Base-by-base conservation (phyloP, 2,113 vertebrate species). In the Corythoichthys intestinalis region DNA sequence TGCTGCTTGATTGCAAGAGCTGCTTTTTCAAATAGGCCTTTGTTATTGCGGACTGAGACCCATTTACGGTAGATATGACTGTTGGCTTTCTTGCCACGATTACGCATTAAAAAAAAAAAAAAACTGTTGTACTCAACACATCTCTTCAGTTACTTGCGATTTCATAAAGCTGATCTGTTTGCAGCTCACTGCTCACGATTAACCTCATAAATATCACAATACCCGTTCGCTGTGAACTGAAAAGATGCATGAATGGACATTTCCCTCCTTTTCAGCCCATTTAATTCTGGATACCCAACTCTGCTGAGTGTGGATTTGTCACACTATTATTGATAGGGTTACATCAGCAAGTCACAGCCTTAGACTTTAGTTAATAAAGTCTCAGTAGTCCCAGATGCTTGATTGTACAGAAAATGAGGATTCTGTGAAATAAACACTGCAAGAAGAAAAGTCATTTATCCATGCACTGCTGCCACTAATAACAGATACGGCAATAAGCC, bases 281-380 rank as follows among this genome's bases (percentile, higher is more conserved):
- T 20, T 17, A 69, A 28, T 28, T 28, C 46, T 73, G 41, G 69
- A 39, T 60, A 71, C 47, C 53, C 35, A n/a, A 37, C 35, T 65
- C 49, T 59, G 28, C 53, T 15, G 64, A 71, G 57, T 39, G 57
- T 37, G 28, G 56, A 65, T 71, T 59, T 49, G 70, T 65, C 10
- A 66, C 38, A 50, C 17, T 17, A 63, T 58, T 49, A 64, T 14
- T 39, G 34, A 65, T 15, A 17, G 4, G 14, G 46, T 68, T 35
- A 65, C 58, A 69, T 41, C 57, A 28, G 38, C 62, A 28, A 54
- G 49, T 57, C 57, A 50, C 46, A 15, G 20, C 39, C 38, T 20
- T 8, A 63, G 39, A 59, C 52, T 65, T 38, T 50, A 39, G 15
- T 12, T n/a, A 56, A 57, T 59, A 50, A 17, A 60, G 49, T 67